These are phyloP conservation scores for Aldrovandia affinis DNA, from an alignment of 2,797 vertebrate genomes.

Conservation along the genomic window DNA sequence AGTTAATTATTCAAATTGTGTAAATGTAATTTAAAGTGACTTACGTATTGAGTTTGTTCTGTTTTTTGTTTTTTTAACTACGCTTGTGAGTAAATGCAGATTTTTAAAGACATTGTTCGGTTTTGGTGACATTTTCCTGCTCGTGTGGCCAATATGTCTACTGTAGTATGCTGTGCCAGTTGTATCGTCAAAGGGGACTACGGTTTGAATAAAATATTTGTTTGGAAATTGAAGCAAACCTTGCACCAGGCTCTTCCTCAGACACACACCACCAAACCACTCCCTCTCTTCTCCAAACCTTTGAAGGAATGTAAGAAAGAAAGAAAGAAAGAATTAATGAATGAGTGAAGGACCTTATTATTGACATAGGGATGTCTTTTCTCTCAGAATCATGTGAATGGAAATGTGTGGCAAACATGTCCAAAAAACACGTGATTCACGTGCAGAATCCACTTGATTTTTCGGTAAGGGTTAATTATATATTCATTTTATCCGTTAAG, in stretches of 20 bases:
- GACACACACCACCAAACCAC: not conserved
- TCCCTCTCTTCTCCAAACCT: not conserved
- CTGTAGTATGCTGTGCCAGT: not conserved
- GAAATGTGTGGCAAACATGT: no score
- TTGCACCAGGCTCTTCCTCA: not conserved
- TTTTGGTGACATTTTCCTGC: not conserved
- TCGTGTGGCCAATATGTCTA: no score
- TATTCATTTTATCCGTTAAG: no score
- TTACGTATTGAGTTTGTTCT: not conserved
- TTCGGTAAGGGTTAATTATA: no score
- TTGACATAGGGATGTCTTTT: not conserved
- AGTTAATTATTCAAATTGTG: not conserved
- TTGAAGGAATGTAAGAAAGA: not conserved
- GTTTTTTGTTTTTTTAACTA: not conserved
- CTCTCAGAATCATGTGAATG: not conserved
- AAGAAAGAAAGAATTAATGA: not conserved
- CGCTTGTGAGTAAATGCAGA: not conserved
- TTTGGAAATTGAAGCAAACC: not conserved
- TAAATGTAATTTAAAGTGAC: not conserved
- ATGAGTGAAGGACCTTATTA: not conserved
- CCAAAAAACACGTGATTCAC: no score
- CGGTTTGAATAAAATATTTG: not conserved
- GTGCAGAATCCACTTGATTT: no score
- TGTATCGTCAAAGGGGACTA: not conserved
- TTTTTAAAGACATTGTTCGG: not conserved